These are phyloP conservation scores for Trissolcus basalis DNA, from an alignment of 1,140 invertebrate genomes.

Conservation along the genomic window DNA sequence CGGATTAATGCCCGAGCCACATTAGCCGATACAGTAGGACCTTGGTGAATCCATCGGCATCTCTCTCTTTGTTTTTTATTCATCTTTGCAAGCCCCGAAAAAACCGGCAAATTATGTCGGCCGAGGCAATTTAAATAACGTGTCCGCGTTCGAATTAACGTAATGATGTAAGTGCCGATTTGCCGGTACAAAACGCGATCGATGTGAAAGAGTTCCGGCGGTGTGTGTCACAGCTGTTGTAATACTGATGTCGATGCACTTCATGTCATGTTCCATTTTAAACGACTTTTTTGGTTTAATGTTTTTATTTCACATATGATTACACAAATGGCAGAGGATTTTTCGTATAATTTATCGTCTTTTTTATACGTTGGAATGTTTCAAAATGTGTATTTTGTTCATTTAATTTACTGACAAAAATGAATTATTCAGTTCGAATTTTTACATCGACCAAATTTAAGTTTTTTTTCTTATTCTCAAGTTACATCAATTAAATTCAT, in stretches of 20 bases:
- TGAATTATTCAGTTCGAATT: no score
- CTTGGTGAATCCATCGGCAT: slow-evolving; percentile 16
- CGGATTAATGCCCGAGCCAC: background rate
- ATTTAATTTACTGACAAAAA: no score
- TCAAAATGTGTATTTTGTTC: no score
- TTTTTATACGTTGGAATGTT: no score
- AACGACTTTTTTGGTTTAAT: slow-evolving; percentile 1
- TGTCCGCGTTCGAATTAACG: slow-evolving; percentile 44
- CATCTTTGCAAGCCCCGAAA: slow-evolving; percentile 1
- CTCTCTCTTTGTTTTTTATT: slow-evolving; percentile 4
- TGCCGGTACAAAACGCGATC: slow-evolving; percentile 1
- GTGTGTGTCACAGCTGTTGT: slow-evolving; percentile 38
- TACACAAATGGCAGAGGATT: background rate
- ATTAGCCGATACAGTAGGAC: slow-evolving; percentile 26
- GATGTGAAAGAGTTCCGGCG: slow-evolving; percentile 6
- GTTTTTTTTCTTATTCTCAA: no score
- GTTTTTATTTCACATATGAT: slow-evolving; percentile 8
- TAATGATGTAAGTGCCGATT: slow-evolving; percentile 31
- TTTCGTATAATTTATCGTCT: background rate
- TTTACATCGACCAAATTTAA: no score
- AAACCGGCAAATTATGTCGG: slow-evolving; percentile 26
- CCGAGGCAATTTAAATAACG: slow-evolving; percentile 39
- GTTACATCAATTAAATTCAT: no score
- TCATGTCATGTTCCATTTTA: slow-evolving; percentile 17
- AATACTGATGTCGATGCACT: slow-evolving; percentile 3